A percentile compares a stretch with the other conserved stretches of the same genome.
These are phyloP conservation scores for Vulpes ferrilata DNA, from an alignment of 2,113 vertebrate genomes.

Conservation along the genomic window DNA sequence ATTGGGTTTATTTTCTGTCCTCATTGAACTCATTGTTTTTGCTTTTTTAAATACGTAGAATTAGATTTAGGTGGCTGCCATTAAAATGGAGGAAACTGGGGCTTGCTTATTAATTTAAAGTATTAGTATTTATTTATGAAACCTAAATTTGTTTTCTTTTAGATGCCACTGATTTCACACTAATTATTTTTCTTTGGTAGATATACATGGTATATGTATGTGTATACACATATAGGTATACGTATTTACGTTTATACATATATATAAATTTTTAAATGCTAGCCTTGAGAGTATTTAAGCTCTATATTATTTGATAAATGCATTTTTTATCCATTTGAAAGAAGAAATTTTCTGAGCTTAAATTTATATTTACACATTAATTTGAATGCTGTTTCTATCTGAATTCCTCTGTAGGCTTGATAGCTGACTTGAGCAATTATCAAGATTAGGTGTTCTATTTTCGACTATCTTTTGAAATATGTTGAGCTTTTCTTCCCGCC, in stretches of 20 bases:
- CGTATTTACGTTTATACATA: rapidly evolving
- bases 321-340: not conserved
- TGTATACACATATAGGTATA: not conserved
- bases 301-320: not conserved
- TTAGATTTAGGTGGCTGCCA: not conserved
- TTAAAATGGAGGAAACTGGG: not conserved
- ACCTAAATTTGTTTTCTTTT: too few species aligned
- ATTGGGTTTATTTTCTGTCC: not conserved
- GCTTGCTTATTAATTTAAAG: not conserved
- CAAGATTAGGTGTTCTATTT: conserved; percentile 44
- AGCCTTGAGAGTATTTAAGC: not conserved
- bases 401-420: conserved; percentile 29
- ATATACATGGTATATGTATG: not conserved
- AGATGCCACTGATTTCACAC: too few species aligned
- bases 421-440: conserved; percentile 24
- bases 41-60: not conserved
- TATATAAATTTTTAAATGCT: not conserved
- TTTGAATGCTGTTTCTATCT: conserved; percentile 37
- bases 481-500: not conserved
- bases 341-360: not conserved
- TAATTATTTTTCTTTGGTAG: not conserved
- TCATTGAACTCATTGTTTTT: not conserved
- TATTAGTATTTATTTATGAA: not conserved
- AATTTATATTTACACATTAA: conserved; percentile 1
- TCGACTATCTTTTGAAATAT: conserved; percentile 59